Percentiles rank a stretch among this genome's conserved stretches.
These are phyloP conservation scores for Euura lappo DNA, from an alignment of 1,140 invertebrate genomes.

Conservation along the genomic window DNA sequence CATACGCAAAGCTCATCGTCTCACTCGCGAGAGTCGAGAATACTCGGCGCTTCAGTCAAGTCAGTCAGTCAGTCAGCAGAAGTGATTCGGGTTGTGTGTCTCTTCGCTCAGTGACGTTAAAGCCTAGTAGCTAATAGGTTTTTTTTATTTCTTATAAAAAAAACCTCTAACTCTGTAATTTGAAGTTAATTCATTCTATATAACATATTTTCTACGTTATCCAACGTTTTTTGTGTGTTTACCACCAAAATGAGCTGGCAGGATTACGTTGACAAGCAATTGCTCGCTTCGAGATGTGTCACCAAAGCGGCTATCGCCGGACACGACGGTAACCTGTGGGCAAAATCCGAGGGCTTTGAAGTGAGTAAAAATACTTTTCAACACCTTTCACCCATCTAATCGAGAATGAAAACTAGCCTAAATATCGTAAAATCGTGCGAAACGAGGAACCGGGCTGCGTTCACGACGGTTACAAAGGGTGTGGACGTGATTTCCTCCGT, in stretches of 20 bases:
- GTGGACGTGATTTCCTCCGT: too few species aligned
- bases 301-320: slow-evolving; percentile 93
- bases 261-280: slow-evolving; percentile 97
- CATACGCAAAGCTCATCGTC: not conserved
- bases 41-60: not conserved
- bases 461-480: too few species aligned
- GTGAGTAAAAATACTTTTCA: slow-evolving; percentile 67
- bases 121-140: not conserved
- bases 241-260: slow-evolving; percentile 88
- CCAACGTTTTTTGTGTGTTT: too few species aligned
- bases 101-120: not conserved
- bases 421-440: too few species aligned
- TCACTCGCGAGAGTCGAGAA: not conserved
- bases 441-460: too few species aligned
- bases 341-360: slow-evolving; percentile 90
- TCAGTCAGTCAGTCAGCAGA: not conserved
- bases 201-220: too few species aligned
- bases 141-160: not conserved
- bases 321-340: slow-evolving; percentile 94
- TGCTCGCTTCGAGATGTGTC: slow-evolving; percentile 90
- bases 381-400: not conserved
- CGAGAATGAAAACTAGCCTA: too few species aligned
- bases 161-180: too few species aligned
- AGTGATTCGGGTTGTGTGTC: not conserved
- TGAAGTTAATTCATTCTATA: too few species aligned